phyloP scores from a whole-genome alignment of 1,140 invertebrate species.

The Calosoma granatense region DNA sequence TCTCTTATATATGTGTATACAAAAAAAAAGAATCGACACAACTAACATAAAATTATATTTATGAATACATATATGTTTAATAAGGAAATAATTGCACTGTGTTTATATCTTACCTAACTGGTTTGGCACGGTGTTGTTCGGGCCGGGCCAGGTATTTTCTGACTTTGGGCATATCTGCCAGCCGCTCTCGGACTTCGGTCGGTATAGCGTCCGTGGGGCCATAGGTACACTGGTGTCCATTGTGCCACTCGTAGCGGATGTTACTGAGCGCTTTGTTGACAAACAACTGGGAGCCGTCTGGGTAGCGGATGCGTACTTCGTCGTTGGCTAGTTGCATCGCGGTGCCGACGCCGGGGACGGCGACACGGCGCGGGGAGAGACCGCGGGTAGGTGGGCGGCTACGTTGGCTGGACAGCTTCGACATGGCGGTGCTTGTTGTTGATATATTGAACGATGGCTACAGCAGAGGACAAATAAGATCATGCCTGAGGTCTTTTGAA shows the following conservation, averaged over 20 bases:
- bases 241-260: neutral
- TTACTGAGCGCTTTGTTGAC: conserved; percentile 29
- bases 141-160: conserved; percentile 21
- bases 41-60: too few species aligned
- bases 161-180: conserved; percentile 31
- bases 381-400: conserved; percentile 23
- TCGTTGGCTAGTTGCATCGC: conserved; percentile 38
- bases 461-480: too few species aligned
- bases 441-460: conserved; percentile 29
- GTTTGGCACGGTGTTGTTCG: too few species aligned
- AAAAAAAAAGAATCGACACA: too few species aligned
- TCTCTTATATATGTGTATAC: too few species aligned
- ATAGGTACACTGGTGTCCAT: neutral
- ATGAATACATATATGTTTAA: too few species aligned
- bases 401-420: conserved; percentile 22
- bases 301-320: conserved; percentile 39
- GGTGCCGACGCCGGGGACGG: conserved; percentile 37
- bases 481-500: too few species aligned
- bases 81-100: too few species aligned
- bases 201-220: conserved; percentile 27
- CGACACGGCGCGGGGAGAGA: conserved; percentile 28
- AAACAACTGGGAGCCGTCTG: conserved; percentile 37
- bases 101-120: too few species aligned
- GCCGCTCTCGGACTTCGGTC: conserved; percentile 26
- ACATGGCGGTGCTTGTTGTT: conserved; percentile 28